Conservation (phyloP, 2,888 invertebrate genomes). For the Nomada ferruginata region DNA sequence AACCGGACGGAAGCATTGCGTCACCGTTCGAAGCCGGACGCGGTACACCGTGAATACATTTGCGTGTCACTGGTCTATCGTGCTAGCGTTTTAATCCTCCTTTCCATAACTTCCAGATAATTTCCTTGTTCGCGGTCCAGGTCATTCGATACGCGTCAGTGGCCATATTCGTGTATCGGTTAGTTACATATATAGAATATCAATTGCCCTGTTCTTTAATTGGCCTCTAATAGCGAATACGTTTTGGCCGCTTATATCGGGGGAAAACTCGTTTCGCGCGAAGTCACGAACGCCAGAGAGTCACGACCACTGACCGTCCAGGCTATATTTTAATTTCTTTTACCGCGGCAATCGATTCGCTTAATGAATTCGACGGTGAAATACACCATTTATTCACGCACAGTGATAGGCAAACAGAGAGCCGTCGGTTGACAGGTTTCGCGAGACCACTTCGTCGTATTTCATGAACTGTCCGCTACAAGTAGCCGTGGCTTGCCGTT, state of each 20-base stretch:
- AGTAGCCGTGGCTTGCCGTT: background rate
- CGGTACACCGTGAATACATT: constrained; percentile 56
- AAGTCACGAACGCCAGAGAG: constrained; percentile 40
- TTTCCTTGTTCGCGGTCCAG: constrained; percentile 22
- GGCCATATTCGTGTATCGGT: constrained; percentile 45
- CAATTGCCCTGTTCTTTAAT: constrained; percentile 60
- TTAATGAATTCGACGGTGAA: constrained; percentile 52
- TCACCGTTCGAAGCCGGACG: constrained; percentile 53
- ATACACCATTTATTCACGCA: constrained; percentile 42
- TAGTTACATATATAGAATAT: constrained; percentile 53
- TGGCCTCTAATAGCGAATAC: constrained; percentile 57
- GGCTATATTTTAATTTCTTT: constrained; percentile 47
- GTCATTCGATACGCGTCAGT: constrained; percentile 22
- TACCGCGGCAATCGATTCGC: constrained; percentile 46
- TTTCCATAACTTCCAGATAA: constrained; percentile 18
- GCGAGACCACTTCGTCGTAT: background rate
- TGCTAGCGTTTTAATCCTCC: constrained; percentile 32
- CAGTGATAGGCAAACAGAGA: background rate
- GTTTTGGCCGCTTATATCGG: constrained; percentile 17
- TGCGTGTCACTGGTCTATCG: constrained; percentile 35
- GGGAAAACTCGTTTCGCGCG: constrained; percentile 54
- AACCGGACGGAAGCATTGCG: constrained; percentile 62
- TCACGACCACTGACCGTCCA: constrained; percentile 45
- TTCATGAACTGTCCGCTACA: background rate
- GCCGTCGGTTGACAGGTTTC: constrained; percentile 26